Base-by-base conservation (phyloP, 2,888 invertebrate genomes). In the Cerastoderma edule region DNA sequence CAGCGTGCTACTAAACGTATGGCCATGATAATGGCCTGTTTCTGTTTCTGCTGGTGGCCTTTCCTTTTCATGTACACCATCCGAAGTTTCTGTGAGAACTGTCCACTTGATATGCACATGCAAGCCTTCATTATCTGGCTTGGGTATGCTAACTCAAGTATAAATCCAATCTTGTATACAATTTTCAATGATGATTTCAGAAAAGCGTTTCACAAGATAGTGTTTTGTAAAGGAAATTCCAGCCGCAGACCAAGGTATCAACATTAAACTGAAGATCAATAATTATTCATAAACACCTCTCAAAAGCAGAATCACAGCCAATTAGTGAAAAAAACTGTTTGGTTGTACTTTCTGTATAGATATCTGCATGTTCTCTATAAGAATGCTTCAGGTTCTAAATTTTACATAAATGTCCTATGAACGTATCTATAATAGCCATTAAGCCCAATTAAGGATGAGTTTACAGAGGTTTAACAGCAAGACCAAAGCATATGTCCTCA, bases 31-130 rank as follows among this genome's bases (percentile, higher is more conserved):
- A 93, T 93, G 84, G 91, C 91, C 0, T 90, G 89, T 73, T 93
- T 93, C 82, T 89, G 91, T 48, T 86, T 92, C 24, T 93, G 93
- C 81, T 93, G 93, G 93, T 87, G 93, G 73, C 93, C 93, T 22
- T 93, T 93, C 83, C 88, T 92, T n/a, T 88, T 91, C 65, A 90
- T 92, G 88, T 93, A 93, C 78, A 84, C 91, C 10, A 88, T 91
- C 27, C 80, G 91, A 44, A 89, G 91, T 54, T 87, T 91, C 64
- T 91, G 91, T 75, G 78, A 81, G n/a, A 68, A 80, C 19, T 88
- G 88, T 67, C 78, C 84, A 57, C 79, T 92, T 22, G 88, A 91
- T 39, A 83, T 85, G 8, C 88, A 89, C 72, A 77, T 91, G 19
- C 89, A 90, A 65, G 89, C 91, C 10, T 87, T 91, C 53, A 89